Base-by-base conservation (phyloP, 2,113 vertebrate genomes). In the Cebidichthys violaceus region DNA sequence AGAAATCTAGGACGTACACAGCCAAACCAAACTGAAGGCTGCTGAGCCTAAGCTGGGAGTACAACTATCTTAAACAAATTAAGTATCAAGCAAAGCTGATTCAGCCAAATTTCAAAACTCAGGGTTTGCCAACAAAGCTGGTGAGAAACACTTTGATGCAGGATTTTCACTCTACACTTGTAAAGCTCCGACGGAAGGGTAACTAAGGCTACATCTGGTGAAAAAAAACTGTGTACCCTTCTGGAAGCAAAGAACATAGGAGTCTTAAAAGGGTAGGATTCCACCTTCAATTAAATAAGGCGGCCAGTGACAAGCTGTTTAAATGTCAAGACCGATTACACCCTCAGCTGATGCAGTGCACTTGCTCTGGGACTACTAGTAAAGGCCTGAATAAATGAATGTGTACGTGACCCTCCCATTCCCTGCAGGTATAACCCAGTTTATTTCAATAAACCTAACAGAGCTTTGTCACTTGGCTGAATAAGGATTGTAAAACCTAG, bases 71-170 rank as follows among this genome's bases (percentile, higher is more conserved):
- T 81, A 75, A 76, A 83, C 74, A 81, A 90, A 90, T 88, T 82
- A 86, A 87, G 77, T 70, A 75, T 54, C n/a, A 29, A 52, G 33
- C 70, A 60, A 43, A 76, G 75, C 88, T 83, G 88, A 88, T 70
- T 81, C 70, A 81, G 84, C 77, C 74, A 87, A 82, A 84, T 79
- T 82, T 77, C 24, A 35, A 86, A 88, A 83, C 75, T 66, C 66
- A 3, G 65, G 29, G 75, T 83, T 86, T 79, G 65, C 69, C 82
- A 87, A 74, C 72, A 83, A 88, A 87, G 86, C 70, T 71, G 62
- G 60, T 68, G 74, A 86, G 80, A 86, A 87, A 84, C 82, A 85
- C 84, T 88, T 90, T 86, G 69, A 86, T 74, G 84, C 69, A 77
- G 86, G 75, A 89, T 84, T 88, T 89, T 81, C 77, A 62, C 57